phyloP scores from a whole-genome alignment of 2,797 vertebrate species.

The Rhinophrynus dorsalis region DNA sequence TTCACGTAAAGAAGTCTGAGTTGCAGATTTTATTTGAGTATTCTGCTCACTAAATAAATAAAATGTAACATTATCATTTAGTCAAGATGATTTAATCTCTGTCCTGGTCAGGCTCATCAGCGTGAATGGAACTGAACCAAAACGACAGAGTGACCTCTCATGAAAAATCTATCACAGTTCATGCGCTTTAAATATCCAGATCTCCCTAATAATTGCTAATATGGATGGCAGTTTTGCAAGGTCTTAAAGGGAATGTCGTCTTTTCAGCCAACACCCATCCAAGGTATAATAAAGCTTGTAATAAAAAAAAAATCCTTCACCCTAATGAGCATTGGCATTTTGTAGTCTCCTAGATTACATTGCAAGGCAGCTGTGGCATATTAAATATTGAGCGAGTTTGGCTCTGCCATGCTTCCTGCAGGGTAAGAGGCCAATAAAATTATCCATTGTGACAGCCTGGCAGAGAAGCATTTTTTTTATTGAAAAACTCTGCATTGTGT shows the following conservation, averaged over 20 bases:
- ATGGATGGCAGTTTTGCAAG: constrained; percentile 6
- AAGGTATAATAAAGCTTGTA: constrained; percentile 36
- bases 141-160: constrained; percentile 19
- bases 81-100: constrained; percentile 41
- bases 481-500: constrained; percentile 30
- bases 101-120: constrained; percentile 28
- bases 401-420: constrained; percentile 27
- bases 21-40: constrained; percentile 36
- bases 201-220: constrained; percentile 23
- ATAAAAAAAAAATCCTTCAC: constrained; percentile 48
- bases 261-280: constrained; percentile 33
- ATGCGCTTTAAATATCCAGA: background rate
- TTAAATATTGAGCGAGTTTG: constrained; percentile 53
- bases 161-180: background rate
- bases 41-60: constrained; percentile 42
- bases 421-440: constrained; percentile 39
- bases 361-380: constrained; percentile 49
- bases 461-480: constrained; percentile 33
- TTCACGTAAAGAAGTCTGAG: constrained; percentile 38
- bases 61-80: constrained; percentile 42
- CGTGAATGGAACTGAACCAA: constrained; percentile 18
- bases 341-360: constrained; percentile 48
- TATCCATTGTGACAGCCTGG: constrained; percentile 16
- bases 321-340: constrained; percentile 54
- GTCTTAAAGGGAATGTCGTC: constrained; percentile 28